Conservation (phyloP, 2,797 vertebrate genomes). For the Takifugu ocellatus region DNA sequence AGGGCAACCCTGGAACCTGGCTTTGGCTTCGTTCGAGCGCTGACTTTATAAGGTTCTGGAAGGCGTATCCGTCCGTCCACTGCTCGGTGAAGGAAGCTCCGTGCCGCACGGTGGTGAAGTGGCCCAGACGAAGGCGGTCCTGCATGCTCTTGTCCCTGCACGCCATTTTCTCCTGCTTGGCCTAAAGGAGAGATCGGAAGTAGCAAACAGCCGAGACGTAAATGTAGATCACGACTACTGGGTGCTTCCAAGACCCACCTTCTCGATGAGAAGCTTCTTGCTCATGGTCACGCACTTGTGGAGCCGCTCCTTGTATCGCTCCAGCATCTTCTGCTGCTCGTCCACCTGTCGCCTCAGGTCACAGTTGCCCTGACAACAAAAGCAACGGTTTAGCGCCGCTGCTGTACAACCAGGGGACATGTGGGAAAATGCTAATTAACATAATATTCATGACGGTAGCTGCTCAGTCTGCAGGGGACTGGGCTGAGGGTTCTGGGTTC, state of each 20-base stretch:
- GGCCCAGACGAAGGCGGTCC: slow-evolving; percentile 91
- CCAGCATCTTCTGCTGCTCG: slow-evolving; percentile 97
- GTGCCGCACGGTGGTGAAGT: slow-evolving; percentile 96
- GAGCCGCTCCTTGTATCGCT: slow-evolving; percentile 97
- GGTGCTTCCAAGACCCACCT: slow-evolving; percentile 68
- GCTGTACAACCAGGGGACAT: no score
- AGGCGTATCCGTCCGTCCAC: slow-evolving; percentile 98
- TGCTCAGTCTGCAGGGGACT: no score
- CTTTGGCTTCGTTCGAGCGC: slow-evolving; percentile 21
- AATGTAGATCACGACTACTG: slow-evolving; percentile 4
- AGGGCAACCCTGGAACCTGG: not conserved
- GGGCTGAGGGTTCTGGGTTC: no score
- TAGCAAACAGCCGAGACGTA: not conserved
- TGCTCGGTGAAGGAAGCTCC: slow-evolving; percentile 98
- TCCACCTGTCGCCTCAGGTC: slow-evolving; percentile 96
- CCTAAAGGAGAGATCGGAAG: slow-evolving; percentile 66
- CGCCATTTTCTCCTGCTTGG: slow-evolving; percentile 98
- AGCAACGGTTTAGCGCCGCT: not conserved
- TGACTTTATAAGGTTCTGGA: slow-evolving; percentile 99
- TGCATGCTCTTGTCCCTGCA: slow-evolving; percentile 99
- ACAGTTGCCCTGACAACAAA: slow-evolving; percentile 85
- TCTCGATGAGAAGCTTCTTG: slow-evolving; percentile 98
- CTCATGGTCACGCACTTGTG: slow-evolving; percentile 99
- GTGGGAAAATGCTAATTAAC: no score
- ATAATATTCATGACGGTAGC: no score